Base-by-base conservation (phyloP, 2,113 vertebrate species). In the Uropsilus gracilis region DNA sequence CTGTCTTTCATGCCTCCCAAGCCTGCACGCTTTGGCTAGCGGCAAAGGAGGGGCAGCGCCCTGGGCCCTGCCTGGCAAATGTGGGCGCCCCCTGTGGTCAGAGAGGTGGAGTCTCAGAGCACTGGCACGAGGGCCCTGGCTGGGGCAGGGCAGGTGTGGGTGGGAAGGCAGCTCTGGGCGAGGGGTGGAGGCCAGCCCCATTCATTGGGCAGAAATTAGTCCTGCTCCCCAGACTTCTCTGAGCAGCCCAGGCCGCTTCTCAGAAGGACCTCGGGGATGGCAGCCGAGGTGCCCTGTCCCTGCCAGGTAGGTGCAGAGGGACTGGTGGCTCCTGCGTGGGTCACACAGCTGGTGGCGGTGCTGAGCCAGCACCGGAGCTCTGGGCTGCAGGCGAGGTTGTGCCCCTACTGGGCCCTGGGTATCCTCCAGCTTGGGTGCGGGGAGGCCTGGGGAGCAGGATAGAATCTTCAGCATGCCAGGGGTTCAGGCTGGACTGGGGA, bases 11-110 rank as follows among this genome's bases (percentile, higher is more conserved):
- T 92, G 8, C 88, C 53, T 64, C 9, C n/a, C 0, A 91, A 86
- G 66, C 68, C 81, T 0, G 0, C 53, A 63, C 53, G 50, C n/a
- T 4, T 13, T 37, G 81, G 8, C 20, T 2, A 1, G 75, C 39
- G 17, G 8, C 0, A 22, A 30, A 68, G n/a, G 57, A 64, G 30
- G 28, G 14, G 3, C 5, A 2, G 39, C 57, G 13, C 3, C 3
- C 22, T 50, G 46, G 26, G 61, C 6, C 32, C 71, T 42, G 42
- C 42, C 34, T 12, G 2, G 20, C 46, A 4, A 48, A 72, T 24
- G n/a, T 18, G 0, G 0, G 11, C 26, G n/a, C 39, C 86, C 28
- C 14, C 0, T n/a, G 3, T 55, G 18, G 68, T 57, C 53, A 6
- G 44, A 28, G 39, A 5, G 53, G 13, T 39, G 18, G 1, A 0